A percentile compares a stretch with the other conserved stretches of the same genome.
These are phyloP conservation scores for Drosophila fuyamai DNA, from an alignment of 1,140 invertebrate species.

Conservation along the genomic window DNA sequence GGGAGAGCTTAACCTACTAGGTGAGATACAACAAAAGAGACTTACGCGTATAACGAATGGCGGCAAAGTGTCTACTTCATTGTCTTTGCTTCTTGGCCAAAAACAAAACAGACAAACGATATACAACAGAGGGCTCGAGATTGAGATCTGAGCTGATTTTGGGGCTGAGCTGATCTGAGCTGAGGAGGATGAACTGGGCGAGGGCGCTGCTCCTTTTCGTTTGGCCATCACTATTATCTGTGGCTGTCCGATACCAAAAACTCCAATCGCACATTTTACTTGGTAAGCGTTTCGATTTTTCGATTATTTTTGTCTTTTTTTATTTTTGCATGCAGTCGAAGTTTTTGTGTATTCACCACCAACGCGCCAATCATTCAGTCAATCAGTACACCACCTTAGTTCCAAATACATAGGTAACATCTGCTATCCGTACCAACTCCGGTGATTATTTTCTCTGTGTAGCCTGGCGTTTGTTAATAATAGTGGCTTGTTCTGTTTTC, in stretches of 20 bases:
- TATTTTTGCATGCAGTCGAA: slow-evolving; percentile 61
- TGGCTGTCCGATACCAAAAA: slow-evolving; percentile 73
- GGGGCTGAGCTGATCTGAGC: slow-evolving; percentile 53
- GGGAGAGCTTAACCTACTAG: slow-evolving; percentile 64
- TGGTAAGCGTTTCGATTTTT: slow-evolving; percentile 45
- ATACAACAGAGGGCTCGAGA: slow-evolving; percentile 57
- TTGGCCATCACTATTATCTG: slow-evolving; percentile 43
- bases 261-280: slow-evolving; percentile 47
- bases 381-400: slow-evolving; percentile 71
- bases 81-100: slow-evolving; percentile 56
- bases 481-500: slow-evolving; percentile 48
- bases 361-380: slow-evolving; percentile 58
- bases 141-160: slow-evolving; percentile 40
- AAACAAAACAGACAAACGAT: slow-evolving; percentile 70
- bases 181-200: slow-evolving; percentile 51
- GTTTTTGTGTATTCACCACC: slow-evolving; percentile 61
- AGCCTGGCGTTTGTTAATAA: slow-evolving; percentile 50
- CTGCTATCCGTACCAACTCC: slow-evolving; percentile 50
- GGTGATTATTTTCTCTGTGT: slow-evolving; percentile 43
- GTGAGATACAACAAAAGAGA: slow-evolving; percentile 72
- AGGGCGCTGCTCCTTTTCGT: slow-evolving; percentile 32
- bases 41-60: slow-evolving; percentile 81
- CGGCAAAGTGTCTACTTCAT: slow-evolving; percentile 78
- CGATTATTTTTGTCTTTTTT: neutral
- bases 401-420: slow-evolving; percentile 48